Conservation (phyloP, 1,140 invertebrate species). For the Linepithema humile region DNA sequence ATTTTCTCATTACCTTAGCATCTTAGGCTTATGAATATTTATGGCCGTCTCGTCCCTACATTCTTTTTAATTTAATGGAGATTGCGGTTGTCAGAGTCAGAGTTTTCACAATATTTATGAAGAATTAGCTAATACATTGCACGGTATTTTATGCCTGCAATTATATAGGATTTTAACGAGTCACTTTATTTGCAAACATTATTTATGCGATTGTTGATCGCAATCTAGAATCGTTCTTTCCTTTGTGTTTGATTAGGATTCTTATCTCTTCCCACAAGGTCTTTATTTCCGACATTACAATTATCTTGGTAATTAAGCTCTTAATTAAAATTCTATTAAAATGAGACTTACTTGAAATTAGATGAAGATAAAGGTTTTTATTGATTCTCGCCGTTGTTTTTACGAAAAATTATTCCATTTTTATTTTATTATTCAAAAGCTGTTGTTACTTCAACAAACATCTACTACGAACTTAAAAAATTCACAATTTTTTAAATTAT, state of each 20-base stretch:
- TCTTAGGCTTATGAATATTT: conserved; percentile 15
- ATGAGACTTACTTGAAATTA: background rate
- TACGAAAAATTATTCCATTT: background rate
- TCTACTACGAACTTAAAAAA: background rate
- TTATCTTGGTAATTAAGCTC: conserved; percentile 13
- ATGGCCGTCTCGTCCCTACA: background rate
- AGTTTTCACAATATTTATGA: conserved; percentile 22
- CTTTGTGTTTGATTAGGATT: background rate
- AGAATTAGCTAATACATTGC: no score
- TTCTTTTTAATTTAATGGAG: conserved; percentile 26
- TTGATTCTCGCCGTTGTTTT: background rate
- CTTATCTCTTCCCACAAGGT: background rate
- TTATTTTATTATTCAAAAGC: background rate
- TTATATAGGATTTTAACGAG: background rate
- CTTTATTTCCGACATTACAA: background rate
- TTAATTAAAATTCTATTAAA: conserved; percentile 34
- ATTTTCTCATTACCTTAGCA: conserved; percentile 31
- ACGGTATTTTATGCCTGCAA: no score
- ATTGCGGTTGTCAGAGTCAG: background rate
- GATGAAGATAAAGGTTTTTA: background rate
- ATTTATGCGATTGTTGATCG: background rate
- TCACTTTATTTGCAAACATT: background rate
- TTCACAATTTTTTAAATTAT: background rate
- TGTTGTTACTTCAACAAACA: background rate
- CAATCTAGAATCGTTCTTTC: background rate